These are phyloP conservation scores for Cettia cetti DNA, from an alignment of 2,113 vertebrate genomes.

Conservation along the genomic window DNA sequence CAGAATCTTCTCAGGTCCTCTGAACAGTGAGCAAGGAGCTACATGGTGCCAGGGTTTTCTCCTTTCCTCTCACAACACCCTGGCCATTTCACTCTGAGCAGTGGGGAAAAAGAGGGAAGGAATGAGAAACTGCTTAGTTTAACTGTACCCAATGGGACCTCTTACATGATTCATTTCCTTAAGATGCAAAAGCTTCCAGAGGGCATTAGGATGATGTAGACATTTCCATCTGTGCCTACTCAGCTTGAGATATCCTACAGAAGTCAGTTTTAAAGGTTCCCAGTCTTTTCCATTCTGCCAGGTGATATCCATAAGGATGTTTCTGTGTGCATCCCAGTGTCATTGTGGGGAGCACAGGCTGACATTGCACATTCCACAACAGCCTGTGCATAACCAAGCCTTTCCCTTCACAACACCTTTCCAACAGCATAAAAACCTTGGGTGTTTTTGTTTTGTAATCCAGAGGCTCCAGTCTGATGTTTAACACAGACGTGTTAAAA, in stretches of 20 bases:
- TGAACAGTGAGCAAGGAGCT: not conserved
- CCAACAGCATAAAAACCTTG: not conserved
- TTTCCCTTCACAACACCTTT: not conserved
- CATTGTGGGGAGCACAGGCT: not conserved
- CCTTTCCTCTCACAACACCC: not conserved
- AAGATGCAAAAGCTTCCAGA: not conserved
- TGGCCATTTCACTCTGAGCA: not conserved
- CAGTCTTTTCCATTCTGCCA: not conserved
- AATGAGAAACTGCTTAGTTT: not conserved
- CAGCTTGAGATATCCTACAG: not conserved
- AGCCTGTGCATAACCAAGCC: not conserved
- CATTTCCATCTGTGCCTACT: not conserved
- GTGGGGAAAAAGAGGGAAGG: not conserved
- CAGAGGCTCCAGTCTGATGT: not conserved
- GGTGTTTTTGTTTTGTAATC: not conserved
- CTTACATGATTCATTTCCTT: not conserved
- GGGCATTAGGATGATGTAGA: not conserved
- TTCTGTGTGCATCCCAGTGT: not conserved
- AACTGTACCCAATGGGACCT: not conserved
- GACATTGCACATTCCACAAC: not conserved
- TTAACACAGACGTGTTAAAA: not conserved
- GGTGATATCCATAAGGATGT: not conserved
- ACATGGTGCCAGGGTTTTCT: not conserved
- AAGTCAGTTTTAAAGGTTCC: not conserved
- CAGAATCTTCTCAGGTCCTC: not conserved